These are phyloP conservation scores for Antennarius maculatus DNA, from an alignment of 2,797 vertebrate species.

Conservation along the genomic window DNA sequence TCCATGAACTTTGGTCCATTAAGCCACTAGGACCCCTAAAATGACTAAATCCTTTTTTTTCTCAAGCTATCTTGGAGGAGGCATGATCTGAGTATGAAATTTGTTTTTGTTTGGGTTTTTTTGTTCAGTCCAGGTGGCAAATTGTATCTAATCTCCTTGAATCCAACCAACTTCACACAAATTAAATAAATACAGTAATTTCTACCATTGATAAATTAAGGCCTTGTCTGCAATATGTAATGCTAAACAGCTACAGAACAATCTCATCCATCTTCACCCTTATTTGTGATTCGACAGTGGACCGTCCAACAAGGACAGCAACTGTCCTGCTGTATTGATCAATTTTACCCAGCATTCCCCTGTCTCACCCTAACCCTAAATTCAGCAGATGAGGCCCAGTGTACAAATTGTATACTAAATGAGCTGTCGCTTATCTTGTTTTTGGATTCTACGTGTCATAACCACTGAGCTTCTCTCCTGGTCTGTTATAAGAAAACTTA, in stretches of 20 bases:
- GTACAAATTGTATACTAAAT: constrained; percentile 37
- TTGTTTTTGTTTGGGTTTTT: neutral
- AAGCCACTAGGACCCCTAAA: neutral
- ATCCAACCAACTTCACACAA: neutral
- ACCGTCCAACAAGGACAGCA: constrained; percentile 20
- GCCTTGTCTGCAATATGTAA: constrained; percentile 15
- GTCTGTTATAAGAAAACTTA: constrained; percentile 32
- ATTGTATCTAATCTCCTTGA: constrained; percentile 5
- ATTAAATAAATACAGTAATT: neutral
- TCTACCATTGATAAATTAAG: neutral
- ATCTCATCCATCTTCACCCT: constrained; percentile 12
- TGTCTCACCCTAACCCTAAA: constrained; percentile 35
- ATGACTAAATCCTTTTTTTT: neutral
- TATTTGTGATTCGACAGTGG: constrained; percentile 25
- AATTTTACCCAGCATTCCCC: constrained; percentile 5
- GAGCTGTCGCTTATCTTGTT: constrained; percentile 30
- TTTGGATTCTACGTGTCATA: constrained; percentile 36
- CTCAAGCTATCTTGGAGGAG: neutral
- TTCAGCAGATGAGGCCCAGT: constrained; percentile 24
- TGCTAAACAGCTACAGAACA: constrained; percentile 1
- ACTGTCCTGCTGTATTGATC: constrained; percentile 15
- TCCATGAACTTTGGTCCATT: no score
- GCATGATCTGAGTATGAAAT: neutral
- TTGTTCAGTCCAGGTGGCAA: no score
- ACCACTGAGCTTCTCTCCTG: constrained; percentile 27